Percentiles rank a stretch among this genome's conserved stretches.
Conservation (phyloP, 2,797 vertebrate genomes). For the Coregonus suidteri region DNA sequence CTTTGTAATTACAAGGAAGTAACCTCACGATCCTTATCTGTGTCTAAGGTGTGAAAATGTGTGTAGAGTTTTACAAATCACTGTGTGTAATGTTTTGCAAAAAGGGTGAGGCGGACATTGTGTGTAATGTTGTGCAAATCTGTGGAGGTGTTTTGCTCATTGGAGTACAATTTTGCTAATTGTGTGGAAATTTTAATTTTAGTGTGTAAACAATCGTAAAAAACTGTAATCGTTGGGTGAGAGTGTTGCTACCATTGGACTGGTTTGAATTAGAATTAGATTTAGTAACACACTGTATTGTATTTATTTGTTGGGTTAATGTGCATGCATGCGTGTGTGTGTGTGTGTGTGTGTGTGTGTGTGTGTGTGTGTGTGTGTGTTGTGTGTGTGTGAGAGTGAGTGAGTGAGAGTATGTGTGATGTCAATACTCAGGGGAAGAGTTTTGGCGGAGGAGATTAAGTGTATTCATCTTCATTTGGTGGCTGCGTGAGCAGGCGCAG, state of each 20-base stretch:
- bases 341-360: neutral
- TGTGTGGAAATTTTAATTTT: too few relatives aligned
- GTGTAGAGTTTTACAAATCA: too few relatives aligned
- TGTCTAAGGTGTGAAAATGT: too few relatives aligned
- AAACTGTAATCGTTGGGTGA: neutral
- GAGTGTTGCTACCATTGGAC: neutral
- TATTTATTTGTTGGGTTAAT: conserved; percentile 7
- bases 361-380: too few relatives aligned
- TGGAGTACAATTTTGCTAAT: too few relatives aligned
- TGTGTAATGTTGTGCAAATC: too few relatives aligned
- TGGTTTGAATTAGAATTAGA: neutral
- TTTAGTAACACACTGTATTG: neutral
- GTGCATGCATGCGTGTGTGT: conserved; percentile 1
- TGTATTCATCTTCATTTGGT: conserved; percentile 74
- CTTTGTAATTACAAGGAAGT: too few relatives aligned
- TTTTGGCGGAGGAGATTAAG: conserved; percentile 65
- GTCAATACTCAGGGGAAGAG: conserved; percentile 26
- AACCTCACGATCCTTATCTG: too few relatives aligned
- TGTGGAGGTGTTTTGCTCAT: too few relatives aligned
- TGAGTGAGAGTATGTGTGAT: neutral
- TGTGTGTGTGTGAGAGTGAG: neutral
- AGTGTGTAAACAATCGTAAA: too few relatives aligned
- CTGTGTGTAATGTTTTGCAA: too few relatives aligned
- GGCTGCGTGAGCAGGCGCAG: conserved; percentile 31
- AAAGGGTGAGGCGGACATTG: too few relatives aligned